Evolutionary conservation across 2,888 invertebrate species (phyloP), one percentile per base, ranked within the genome.

Genomic region (Chrysolina haemoptera): DNA sequence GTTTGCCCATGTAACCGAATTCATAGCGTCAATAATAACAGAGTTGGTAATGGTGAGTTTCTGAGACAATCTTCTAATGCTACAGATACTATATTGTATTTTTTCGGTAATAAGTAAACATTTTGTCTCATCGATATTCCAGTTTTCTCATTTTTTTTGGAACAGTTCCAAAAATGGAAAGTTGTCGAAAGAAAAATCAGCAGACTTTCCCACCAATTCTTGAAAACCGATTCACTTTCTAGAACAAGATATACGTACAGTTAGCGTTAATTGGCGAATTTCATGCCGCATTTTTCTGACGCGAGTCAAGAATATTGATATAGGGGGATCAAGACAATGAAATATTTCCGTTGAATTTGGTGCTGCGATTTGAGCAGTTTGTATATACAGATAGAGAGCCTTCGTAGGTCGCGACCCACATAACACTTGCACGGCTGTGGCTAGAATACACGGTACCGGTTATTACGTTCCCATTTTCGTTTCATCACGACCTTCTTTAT

Each of bases 181-280:
- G 67, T 67, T 53, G 53, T 67, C 53, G 53, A 41, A 16, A 16
- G 16, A 53, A 50, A n/a, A 35, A 67, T 67, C 55, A 18, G 40
- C 67, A 53, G 16, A 67, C 67, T 67, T 67, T 67, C 53, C n/a
- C 35, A 67, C 35, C 50, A 50, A 67, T 67, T 18, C 8, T 18
- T 53, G 53, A 67, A 67, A 67, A 53, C 53, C 48, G 67, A 67
- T 35, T 67, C 67, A 67, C 67, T 67, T 67, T 67, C 67, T 67
- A 40, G 14, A 40, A n/a, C 50, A 20, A 35, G 12, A 67, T 67
- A 35, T 67, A 41, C 53, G 20, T 55, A 59, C 59, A 59, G 22
- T 22, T 12, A 35, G 59, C 59, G 53, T 53, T 53, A 12, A 67
- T 40, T 20, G 53, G 10, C 50, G 6, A 48, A 67, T 53, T 53